These are phyloP conservation scores for Parauchenoglanis punctatus DNA, from an alignment of 2,797 vertebrate genomes.

Conservation along the genomic window DNA sequence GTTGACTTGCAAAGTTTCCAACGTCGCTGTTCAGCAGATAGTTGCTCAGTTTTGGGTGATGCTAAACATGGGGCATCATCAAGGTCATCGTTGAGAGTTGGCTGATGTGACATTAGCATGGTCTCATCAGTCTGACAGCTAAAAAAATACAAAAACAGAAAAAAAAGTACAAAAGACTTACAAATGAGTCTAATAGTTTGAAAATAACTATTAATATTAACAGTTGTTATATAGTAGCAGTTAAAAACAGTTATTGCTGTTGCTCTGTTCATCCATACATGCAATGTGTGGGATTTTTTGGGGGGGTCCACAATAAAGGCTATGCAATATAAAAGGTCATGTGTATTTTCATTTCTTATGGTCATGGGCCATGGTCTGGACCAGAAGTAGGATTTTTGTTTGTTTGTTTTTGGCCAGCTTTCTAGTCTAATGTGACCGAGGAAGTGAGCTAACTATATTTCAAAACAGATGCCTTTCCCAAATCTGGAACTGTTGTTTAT, in stretches of 20 bases:
- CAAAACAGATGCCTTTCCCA: no score
- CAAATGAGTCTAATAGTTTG: not conserved
- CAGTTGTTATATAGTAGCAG: no score
- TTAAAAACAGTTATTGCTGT: not conserved
- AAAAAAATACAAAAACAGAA: constrained; percentile 22
- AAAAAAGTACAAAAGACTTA: not conserved
- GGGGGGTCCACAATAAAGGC: not conserved
- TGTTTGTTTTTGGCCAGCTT: not conserved
- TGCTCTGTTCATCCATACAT: not conserved
- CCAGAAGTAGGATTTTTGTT: not conserved
- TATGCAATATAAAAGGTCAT: not conserved
- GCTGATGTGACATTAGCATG: constrained; percentile 75
- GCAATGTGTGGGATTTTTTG: not conserved
- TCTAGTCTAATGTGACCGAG: not conserved
- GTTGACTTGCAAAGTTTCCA: constrained; percentile 68
- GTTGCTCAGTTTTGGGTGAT: constrained; percentile 16
- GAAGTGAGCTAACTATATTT: not conserved
- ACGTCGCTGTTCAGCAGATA: constrained; percentile 61
- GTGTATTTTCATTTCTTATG: not conserved
- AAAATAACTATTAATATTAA: not conserved
- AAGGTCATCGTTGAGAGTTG: constrained; percentile 74
- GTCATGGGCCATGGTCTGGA: not conserved
- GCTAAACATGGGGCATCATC: constrained; percentile 63
- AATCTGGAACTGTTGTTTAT: not conserved
- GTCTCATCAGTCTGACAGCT: constrained; percentile 83